These are phyloP conservation scores for Ceuthmochares aereus DNA, from an alignment of 2,113 vertebrate species.

Conservation along the genomic window DNA sequence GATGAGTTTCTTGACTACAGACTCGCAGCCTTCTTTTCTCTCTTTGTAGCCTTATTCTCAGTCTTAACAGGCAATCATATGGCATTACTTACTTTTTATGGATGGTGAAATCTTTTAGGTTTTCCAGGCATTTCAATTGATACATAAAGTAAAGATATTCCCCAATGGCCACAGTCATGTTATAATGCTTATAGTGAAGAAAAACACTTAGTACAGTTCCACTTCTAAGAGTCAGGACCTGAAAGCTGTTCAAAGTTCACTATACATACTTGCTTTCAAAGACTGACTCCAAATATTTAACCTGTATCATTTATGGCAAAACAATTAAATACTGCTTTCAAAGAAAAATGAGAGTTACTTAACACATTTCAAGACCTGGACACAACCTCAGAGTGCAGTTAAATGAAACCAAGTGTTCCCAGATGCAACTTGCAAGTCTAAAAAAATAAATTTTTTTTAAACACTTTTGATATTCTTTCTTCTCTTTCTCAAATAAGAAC, in stretches of 20 bases:
- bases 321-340: background rate
- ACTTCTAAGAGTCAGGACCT: background rate
- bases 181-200: background rate
- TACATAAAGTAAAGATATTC: background rate
- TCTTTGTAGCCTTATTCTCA: background rate
- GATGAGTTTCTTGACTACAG: background rate
- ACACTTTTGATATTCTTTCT: fast-evolving
- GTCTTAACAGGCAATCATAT: background rate
- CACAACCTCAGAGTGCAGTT: background rate
- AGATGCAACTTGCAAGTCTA: background rate
- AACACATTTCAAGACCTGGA: background rate
- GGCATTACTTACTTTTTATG: background rate
- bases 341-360: background rate
- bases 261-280: background rate
- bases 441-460: background rate
- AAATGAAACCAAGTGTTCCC: background rate
- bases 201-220: background rate
- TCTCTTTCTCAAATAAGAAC: background rate
- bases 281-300: background rate
- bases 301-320: background rate
- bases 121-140: background rate
- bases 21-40: background rate
- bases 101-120: background rate
- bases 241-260: background rate
- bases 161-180: background rate